Base-by-base conservation (phyloP, 2,888 invertebrate genomes). In the Polia nebulosa region DNA sequence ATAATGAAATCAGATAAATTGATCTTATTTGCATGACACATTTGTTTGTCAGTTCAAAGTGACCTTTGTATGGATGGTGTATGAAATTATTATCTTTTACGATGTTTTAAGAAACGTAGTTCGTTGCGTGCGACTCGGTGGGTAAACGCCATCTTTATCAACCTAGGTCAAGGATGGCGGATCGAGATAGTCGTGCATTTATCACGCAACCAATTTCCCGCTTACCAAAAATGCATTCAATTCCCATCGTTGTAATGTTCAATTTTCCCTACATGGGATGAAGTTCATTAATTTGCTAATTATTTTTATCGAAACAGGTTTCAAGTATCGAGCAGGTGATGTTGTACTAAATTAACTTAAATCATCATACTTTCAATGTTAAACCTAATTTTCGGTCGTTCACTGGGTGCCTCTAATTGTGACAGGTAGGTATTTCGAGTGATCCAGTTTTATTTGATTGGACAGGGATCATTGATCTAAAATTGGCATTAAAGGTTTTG, bases 81-180 rank as follows among this genome's bases (percentile, higher is more conserved):
- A 32, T 9, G 29, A 55, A 45, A 39, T 39, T 39, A 41, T 61
- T 68, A 79, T 69, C 55, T 55, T 70, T 62, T 70, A 57, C 49
- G 36, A 44, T 44, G 68, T 81, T 81, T 60, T 69, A 72, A 74
- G 56, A 66, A 72, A 78, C 74, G 76, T 72, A 80, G 77, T 60
- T 73, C 51, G 60, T 79, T 83, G 83, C 80, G 81, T 80, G 76
- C 67, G 52, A 41, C 67, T 52, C 47, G 58, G 68, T 67, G 69
- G 58, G 68, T 67, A 70, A 87, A 86, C 80, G 75, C 74, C 47
- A 66, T 49, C 63, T 80, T 85, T 87, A 88, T 90, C 90, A 81
- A 73, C 87, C 83, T 89, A 88, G 91, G 91, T 92, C 91, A 91
- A 90, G 91, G 90, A 64, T 82, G 74, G 64, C 20, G 66, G 72